Evolutionary conservation across 2,797 vertebrate genomes (phyloP).

Genomic region (Sus cebifrons): DNA sequence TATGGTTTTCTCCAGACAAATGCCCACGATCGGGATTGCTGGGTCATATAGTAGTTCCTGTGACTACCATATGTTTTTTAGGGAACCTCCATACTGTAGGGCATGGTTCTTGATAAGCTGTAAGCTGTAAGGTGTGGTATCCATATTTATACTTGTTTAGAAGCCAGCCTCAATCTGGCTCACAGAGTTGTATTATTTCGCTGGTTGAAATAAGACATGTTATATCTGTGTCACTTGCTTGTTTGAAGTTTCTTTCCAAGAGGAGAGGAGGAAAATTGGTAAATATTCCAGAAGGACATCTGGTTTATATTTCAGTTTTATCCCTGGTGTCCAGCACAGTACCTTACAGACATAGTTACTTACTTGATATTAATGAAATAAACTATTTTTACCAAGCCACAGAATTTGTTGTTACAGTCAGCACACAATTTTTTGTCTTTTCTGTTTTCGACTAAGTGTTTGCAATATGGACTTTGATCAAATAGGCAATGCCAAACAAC

Average conservation of each 20-base stretch:
- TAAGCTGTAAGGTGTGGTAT: not conserved
- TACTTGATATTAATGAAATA: not conserved
- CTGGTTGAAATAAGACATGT: not conserved
- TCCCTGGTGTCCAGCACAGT: not conserved
- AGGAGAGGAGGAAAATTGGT: not conserved
- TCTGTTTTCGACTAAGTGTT: not conserved
- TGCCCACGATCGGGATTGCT: too few relatives aligned
- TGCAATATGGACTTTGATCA: not conserved
- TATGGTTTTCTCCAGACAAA: too few relatives aligned
- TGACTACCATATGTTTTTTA: too few relatives aligned
- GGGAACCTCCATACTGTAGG: too few relatives aligned
- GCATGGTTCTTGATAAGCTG: not conserved
- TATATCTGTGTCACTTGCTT: not conserved
- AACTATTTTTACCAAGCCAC: not conserved
- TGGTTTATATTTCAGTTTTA: not conserved
- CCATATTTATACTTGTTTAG: conserved; percentile 11
- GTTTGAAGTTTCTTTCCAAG: not conserved
- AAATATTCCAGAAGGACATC: not conserved
- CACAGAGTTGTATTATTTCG: not conserved
- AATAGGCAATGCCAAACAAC: not conserved
- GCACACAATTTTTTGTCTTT: not conserved
- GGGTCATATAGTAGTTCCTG: too few relatives aligned
- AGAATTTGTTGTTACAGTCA: not conserved
- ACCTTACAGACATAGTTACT: not conserved
- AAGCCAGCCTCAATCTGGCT: not conserved